Percentiles rank a stretch among this genome's conserved stretches.
These are phyloP conservation scores for Biston stratarius DNA, from an alignment of 2,888 invertebrate genomes.

Conservation along the genomic window DNA sequence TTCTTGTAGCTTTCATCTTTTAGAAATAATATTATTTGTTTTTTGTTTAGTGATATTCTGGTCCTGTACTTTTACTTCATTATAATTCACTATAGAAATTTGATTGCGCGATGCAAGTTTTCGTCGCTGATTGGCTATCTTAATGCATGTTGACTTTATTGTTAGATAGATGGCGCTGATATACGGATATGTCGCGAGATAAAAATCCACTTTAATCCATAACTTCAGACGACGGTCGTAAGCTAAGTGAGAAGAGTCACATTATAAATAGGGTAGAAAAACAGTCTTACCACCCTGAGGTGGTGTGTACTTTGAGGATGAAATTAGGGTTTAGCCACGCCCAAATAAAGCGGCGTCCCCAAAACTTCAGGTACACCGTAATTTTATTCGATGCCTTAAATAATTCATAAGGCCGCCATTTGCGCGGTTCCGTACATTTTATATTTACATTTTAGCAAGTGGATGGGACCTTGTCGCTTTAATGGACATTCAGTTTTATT, in stretches of 20 bases:
- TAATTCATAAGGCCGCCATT: conserved; percentile 66
- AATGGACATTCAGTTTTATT: conserved; percentile 54
- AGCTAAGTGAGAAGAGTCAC: not conserved
- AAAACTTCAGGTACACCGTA: conserved; percentile 49
- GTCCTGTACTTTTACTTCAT: too few relatives aligned
- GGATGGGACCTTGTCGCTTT: conserved; percentile 39
- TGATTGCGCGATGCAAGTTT: too few relatives aligned
- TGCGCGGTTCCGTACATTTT: conserved; percentile 56
- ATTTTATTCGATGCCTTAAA: conserved; percentile 62
- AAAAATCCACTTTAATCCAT: too few relatives aligned
- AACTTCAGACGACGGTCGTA: not conserved
- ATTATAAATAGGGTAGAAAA: not conserved
- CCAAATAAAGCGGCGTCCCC: conserved; percentile 50
- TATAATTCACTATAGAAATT: too few relatives aligned
- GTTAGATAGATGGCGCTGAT: too few relatives aligned
- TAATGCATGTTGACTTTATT: too few relatives aligned
- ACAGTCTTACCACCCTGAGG: not conserved
- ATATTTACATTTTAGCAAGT: conserved; percentile 63
- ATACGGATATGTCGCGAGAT: too few relatives aligned
- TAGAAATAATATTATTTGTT: too few relatives aligned
- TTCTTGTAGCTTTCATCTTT: too few relatives aligned
- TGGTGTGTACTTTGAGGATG: not conserved
- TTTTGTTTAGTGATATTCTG: too few relatives aligned
- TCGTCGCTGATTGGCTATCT: too few relatives aligned
- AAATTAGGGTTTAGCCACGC: conserved; percentile 32